These are phyloP conservation scores for Lytechinus pictus DNA, from an alignment of 35 echinoderm and acorn worm species.

Conservation along the genomic window DNA sequence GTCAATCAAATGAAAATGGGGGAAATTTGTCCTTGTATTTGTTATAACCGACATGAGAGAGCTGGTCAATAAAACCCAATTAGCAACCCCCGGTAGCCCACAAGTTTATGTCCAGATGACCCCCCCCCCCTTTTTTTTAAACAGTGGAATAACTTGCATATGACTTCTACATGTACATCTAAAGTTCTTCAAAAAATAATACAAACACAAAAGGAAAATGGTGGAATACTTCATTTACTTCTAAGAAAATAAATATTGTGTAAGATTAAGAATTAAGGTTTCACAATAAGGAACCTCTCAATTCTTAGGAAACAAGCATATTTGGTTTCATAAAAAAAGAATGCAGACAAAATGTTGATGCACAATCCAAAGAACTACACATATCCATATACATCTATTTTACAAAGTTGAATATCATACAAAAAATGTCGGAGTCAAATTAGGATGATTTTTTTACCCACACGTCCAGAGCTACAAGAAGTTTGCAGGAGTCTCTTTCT, in stretches of 20 bases:
- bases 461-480: background rate
- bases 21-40: background rate
- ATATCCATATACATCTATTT: conserved; percentile 23
- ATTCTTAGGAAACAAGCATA: background rate
- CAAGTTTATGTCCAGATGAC: background rate
- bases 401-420: background rate
- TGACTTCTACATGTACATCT: background rate
- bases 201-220: background rate
- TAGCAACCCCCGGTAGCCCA: background rate
- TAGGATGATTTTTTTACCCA: background rate
- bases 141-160: background rate
- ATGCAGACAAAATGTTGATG: background rate
- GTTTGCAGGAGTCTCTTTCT: background rate
- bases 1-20: background rate
- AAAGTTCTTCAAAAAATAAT: background rate
- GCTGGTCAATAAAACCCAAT: too few species aligned
- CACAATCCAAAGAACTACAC: background rate
- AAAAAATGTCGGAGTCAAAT: background rate
- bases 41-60: background rate
- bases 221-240: background rate
- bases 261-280: background rate
- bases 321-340: background rate
- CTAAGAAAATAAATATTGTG: background rate
- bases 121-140: background rate
- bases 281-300: background rate